Conservation (phyloP, 2,888 invertebrate genomes). For the Melanchra persicariae region DNA sequence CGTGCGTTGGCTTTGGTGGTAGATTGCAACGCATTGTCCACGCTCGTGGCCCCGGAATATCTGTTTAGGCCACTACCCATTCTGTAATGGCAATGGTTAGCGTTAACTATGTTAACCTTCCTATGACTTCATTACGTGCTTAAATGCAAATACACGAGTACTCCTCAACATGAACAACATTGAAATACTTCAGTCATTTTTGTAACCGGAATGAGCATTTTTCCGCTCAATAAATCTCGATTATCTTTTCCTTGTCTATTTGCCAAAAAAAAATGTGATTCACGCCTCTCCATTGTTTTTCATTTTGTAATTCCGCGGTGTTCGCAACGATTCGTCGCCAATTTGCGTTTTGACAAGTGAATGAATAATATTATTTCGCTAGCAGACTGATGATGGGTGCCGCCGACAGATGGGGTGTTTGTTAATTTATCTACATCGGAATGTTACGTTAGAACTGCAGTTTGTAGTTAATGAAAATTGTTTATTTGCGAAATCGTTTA, state of each 20-base stretch:
- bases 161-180: constrained; percentile 27
- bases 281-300: constrained; percentile 60
- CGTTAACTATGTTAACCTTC: constrained; percentile 83
- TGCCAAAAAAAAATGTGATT: constrained; percentile 47
- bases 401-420: constrained; percentile 74
- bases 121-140: constrained; percentile 77
- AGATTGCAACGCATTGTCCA: constrained; percentile 89
- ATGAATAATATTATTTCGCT: constrained; percentile 84
- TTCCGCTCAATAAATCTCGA: constrained; percentile 29
- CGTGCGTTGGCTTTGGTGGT: constrained; percentile 87
- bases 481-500: constrained; percentile 59
- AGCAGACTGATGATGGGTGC: constrained; percentile 75
- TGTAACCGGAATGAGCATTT: neutral
- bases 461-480: constrained; percentile 59
- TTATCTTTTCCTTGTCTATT: constrained; percentile 24
- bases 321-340: constrained; percentile 77
- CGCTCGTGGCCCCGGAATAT: constrained; percentile 89
- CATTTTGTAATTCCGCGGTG: constrained; percentile 67
- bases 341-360: constrained; percentile 85
- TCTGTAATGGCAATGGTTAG: constrained; percentile 87
- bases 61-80: constrained; percentile 89
- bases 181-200: neutral
- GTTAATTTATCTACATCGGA: constrained; percentile 71
- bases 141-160: constrained; percentile 68
- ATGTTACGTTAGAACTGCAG: constrained; percentile 58